Base-by-base conservation (phyloP, 2,113 vertebrate species). In the Fregetta grallaria region DNA sequence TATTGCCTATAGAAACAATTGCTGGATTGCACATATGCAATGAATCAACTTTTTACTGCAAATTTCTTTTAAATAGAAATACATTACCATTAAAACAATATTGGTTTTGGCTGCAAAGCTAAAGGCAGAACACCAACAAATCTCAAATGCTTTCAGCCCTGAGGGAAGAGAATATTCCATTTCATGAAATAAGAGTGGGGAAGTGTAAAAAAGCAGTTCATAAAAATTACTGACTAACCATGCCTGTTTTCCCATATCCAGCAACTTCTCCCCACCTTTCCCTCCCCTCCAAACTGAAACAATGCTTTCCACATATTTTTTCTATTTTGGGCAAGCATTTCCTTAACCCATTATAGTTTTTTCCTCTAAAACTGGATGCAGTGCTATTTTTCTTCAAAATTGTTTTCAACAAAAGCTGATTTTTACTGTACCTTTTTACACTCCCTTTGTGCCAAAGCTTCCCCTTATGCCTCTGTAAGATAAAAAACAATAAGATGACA, bases 41-140 rank as follows among this genome's bases (percentile, higher is more conserved):
- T 59, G 36, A 96, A 91, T 71, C 27, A 89, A 94, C 45, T 15
- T 77, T 83, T 92, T 80, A 75, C 16, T 88, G 66, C 34, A 86
- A 74, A 83, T 80, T 56, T 88, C 4, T 89, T 92, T 84, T 86
- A 63, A 88, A 94, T 67, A 73, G 59, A 87, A 86, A 91, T 87
- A 67, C 10, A 90, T 78, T 90, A 42, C 21, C 29, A 40, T 92
- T 94, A 86, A 65, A 93, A 83, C 11, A 84, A 89, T 58, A 75
- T 84, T 92, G 15, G 36, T 10, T 93, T 77, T 82, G n/a, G 18
- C 47, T 89, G 42, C 49, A 65, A 74, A 80, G 50, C 59, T 93
- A 71, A 72, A 87, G 30, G 29, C 45, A 78, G 20, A 77, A 44
- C 38, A 77, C 82, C 66, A 87, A 65, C 42, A 78, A 66, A 89